Evolutionary conservation across 2,888 invertebrate genomes (phyloP), one percentile per base, ranked within the genome.

Genomic region (Orchesellides sinensis): DNA sequence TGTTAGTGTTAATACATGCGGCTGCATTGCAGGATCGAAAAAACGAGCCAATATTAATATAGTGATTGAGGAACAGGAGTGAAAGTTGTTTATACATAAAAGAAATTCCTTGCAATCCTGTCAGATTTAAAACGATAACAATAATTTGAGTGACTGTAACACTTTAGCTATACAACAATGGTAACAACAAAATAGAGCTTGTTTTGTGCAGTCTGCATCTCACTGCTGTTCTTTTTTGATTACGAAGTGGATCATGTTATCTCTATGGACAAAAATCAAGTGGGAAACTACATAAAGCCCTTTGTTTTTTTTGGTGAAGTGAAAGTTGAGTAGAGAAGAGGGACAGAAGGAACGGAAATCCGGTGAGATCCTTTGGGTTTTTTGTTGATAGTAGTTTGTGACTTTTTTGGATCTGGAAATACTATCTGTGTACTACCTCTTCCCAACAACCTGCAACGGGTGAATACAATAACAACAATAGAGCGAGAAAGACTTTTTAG

Each of bases 301-400:
- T n/a, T n/a, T n/a, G n/a, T n/a, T n/a, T 40, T 14, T 40, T 40
- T 40, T 40, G 40, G 40, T 40, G 14, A 40, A 40, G 40, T 5
- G 40, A n/a, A n/a, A 40, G 4, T 40, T n/a, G n/a, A 40, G 10
- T 10, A 21, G 52, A 52, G 19, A 10, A 61, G 29, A 32, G 12
- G 32, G 27, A 21, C 21, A 56, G 3, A n/a, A 23, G 14, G 19
- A 29, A n/a, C 61, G 61, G 61, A 61, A 61, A 61, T 61, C 61
- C 61, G 61, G 61, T 29, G 61, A 61, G 32, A 61, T 17, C 19
- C 17, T n/a, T 32, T 61, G 52, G 17, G 52, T 19, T 10, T 52
- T 52, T 21, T 35, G 6, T 12, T 35, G n/a, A n/a, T n/a, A n/a
- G n/a, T 35, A 12, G 12, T 35, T 6, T 35, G 6, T 12, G 12